phyloP scores from a whole-genome alignment of 2,113 vertebrate species.

The Misgurnus anguillicaudatus region DNA sequence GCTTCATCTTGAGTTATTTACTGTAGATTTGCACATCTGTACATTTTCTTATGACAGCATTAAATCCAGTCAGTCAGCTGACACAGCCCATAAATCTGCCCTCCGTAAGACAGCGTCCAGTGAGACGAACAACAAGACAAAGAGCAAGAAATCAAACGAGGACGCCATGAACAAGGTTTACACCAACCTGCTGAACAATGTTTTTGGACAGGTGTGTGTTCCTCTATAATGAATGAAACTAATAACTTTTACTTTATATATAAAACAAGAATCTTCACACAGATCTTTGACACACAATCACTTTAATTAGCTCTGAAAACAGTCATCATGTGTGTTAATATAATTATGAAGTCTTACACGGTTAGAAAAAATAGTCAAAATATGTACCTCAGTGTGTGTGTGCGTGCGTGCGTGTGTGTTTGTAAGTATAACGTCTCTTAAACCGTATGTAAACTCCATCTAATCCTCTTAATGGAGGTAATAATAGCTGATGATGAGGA shows the following conservation, averaged over 20 bases:
- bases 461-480: slow-evolving; percentile 5
- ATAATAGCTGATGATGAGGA: slow-evolving; percentile 24
- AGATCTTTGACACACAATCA: too few relatives aligned
- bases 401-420: neutral
- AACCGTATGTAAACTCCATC: neutral
- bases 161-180: slow-evolving; percentile 71
- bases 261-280: too few relatives aligned
- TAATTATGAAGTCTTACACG: too few relatives aligned
- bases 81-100: slow-evolving; percentile 15
- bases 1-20: too few relatives aligned
- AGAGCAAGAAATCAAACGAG: slow-evolving; percentile 66
- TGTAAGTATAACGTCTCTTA: neutral
- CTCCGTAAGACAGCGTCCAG: slow-evolving; percentile 54
- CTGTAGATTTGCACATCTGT: neutral
- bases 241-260: too few relatives aligned
- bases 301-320: too few relatives aligned
- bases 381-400: too few relatives aligned
- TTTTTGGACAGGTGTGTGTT: slow-evolving; percentile 73
- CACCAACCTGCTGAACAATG: slow-evolving; percentile 68
- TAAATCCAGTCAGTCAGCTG: slow-evolving; percentile 45
- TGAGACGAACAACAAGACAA: slow-evolving; percentile 62
- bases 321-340: too few relatives aligned
- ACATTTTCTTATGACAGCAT: slow-evolving; percentile 30
- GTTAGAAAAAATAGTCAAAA: too few relatives aligned
- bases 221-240: too few relatives aligned